phyloP scores from a whole-genome alignment of 2,797 vertebrate genomes.

The Sebastes taczanowskii region DNA sequence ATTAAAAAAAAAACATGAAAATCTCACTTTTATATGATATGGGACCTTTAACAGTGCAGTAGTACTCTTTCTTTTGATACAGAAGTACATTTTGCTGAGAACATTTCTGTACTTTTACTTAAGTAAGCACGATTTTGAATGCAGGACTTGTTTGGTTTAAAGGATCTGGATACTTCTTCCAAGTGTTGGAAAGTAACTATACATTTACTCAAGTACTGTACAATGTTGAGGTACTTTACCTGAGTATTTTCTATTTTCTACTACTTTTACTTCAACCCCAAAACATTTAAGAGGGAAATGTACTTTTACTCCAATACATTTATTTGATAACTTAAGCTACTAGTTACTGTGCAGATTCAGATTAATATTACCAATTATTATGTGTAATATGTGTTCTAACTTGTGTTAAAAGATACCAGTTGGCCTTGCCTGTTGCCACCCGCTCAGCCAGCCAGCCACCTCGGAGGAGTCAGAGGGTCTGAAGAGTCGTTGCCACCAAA shows the following conservation, averaged over 20 bases:
- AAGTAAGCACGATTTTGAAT: background rate
- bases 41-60: no score
- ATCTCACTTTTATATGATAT: no score
- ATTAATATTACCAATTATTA: background rate
- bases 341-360: background rate
- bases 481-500: background rate
- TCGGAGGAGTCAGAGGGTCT: constrained; percentile 38
- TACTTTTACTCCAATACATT: background rate
- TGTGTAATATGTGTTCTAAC: background rate
- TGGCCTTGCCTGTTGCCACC: constrained; percentile 20
- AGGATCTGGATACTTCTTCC: background rate
- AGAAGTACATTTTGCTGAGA: background rate
- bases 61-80: background rate
- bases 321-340: background rate
- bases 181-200: background rate
- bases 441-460: background rate
- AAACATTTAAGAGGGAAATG: background rate
- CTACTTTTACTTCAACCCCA: background rate
- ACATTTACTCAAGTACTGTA: background rate
- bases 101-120: no score
- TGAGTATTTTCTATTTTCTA: background rate
- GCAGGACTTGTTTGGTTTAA: background rate
- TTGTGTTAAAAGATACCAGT: background rate
- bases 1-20: no score
- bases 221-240: background rate